These are phyloP conservation scores for Blastomussa wellsi DNA, from an alignment of 92 coral and sea anemone genomes.

Conservation along the genomic window DNA sequence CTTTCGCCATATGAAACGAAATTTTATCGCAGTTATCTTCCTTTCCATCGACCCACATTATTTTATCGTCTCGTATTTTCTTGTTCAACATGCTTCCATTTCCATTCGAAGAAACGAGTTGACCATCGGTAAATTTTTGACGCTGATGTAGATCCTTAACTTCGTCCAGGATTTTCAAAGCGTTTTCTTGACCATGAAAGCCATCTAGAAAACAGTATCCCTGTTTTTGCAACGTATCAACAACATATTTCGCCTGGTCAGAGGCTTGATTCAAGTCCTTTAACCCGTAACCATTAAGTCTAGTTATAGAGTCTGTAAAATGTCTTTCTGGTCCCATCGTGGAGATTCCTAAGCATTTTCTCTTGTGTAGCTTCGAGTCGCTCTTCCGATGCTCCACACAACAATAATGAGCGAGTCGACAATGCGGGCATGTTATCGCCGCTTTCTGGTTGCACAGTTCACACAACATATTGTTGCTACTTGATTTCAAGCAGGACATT, in stretches of 20 bases:
- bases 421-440: constrained; percentile 13
- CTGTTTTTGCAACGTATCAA: constrained; percentile 45
- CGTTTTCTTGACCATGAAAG: constrained; percentile 73
- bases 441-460: constrained; percentile 37
- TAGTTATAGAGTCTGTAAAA: not conserved
- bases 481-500: constrained; percentile 28
- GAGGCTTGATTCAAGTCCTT: constrained; percentile 8
- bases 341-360: constrained; percentile 15
- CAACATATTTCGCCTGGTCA: constrained; percentile 46
- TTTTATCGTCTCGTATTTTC: constrained; percentile 85
- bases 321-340: not conserved
- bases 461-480: constrained; percentile 23
- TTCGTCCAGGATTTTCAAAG: constrained; percentile 68
- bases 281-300: not conserved
- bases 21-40: constrained; percentile 62
- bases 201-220: constrained; percentile 82
- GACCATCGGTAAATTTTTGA: constrained; percentile 76
- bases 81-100: constrained; percentile 63
- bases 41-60: constrained; percentile 77
- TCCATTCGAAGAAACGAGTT: constrained; percentile 71
- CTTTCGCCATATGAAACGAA: constrained; percentile 72
- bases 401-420: constrained; percentile 34
- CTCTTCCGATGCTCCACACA: constrained; percentile 34
- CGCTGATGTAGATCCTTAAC: constrained; percentile 66
- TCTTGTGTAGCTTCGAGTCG: constrained; percentile 27